These are phyloP conservation scores for Scleropages formosus DNA, from an alignment of 2,797 vertebrate species.

Conservation along the genomic window DNA sequence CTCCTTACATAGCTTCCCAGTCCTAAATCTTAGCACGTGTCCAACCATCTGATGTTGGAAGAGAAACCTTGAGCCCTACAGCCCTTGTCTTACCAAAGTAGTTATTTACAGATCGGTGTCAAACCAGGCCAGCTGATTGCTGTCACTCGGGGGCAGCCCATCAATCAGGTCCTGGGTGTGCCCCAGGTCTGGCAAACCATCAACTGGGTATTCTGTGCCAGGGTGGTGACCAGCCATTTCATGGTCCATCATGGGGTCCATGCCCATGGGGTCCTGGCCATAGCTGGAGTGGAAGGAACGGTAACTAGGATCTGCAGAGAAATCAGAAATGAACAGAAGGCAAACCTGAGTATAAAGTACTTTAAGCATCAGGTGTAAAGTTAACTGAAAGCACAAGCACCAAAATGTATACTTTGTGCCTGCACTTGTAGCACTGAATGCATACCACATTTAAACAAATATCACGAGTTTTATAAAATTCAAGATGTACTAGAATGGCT, in stretches of 20 bases:
- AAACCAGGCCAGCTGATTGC: conserved; percentile 99
- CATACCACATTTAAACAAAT: too few species aligned
- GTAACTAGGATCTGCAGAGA: conserved; percentile 82
- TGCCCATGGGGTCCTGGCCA: conserved; percentile 87
- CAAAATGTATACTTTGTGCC: too few species aligned
- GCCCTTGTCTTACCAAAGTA: conserved; percentile 35
- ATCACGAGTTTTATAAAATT: too few species aligned
- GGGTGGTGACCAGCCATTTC: conserved; percentile 91
- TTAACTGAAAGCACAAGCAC: too few species aligned
- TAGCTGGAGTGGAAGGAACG: conserved; percentile 92
- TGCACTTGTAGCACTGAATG: too few species aligned
- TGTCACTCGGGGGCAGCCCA: conserved; percentile 84
- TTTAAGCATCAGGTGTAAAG: not conserved
- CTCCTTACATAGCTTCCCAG: too few species aligned
- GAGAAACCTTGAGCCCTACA: too few species aligned
- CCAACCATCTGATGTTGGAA: too few species aligned
- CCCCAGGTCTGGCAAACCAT: conserved; percentile 93
- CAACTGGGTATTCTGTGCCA: conserved; percentile 92
- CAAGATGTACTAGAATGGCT: too few species aligned
- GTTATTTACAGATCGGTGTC: conserved; percentile 96
- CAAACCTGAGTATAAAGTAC: too few species aligned
- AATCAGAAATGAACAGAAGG: not conserved
- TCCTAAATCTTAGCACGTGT: too few species aligned
- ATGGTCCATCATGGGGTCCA: conserved; percentile 98
- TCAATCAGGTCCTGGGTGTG: conserved; percentile 99